Evolutionary conservation across 2,113 vertebrate species (phyloP).

Genomic region (Xiphophorus hellerii): DNA sequence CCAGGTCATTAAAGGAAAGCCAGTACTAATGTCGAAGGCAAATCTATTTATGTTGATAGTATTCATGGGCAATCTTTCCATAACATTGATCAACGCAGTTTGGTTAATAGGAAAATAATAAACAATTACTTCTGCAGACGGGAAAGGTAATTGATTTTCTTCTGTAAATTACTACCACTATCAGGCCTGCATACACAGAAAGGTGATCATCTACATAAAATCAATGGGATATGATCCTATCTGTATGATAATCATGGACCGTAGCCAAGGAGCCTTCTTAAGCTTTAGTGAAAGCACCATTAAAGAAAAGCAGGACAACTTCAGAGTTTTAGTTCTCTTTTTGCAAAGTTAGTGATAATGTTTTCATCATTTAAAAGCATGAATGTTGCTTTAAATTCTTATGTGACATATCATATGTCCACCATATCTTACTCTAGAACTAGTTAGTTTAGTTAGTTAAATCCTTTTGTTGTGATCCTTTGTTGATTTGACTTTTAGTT

Average conservation of each 20-base stretch:
- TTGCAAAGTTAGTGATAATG: constrained; percentile 7
- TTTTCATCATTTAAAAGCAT: background rate
- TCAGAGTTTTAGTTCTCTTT: constrained; percentile 18
- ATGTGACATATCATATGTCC: too few relatives aligned
- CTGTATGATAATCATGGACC: constrained; percentile 87
- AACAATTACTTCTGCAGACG: constrained; percentile 97
- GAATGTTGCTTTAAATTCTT: background rate
- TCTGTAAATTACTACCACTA: constrained; percentile 94
- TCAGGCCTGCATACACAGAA: constrained; percentile 94
- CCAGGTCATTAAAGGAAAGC: constrained; percentile 93
- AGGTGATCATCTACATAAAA: constrained; percentile 99
- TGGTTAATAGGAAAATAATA: constrained; percentile 99
- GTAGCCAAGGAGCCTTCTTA: constrained; percentile 65
- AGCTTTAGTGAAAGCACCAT: constrained; percentile 21
- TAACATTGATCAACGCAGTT: constrained; percentile 98
- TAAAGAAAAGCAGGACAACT: constrained; percentile 15
- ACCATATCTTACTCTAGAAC: background rate
- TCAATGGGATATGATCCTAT: constrained; percentile 93
- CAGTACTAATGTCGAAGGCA: constrained; percentile 87
- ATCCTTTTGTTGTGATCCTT: too few relatives aligned
- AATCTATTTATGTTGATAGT: constrained; percentile 98
- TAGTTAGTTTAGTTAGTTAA: background rate
- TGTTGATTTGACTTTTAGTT: too few relatives aligned
- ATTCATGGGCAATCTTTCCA: constrained; percentile 93
- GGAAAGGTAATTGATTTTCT: constrained; percentile 98